Evolutionary conservation across 2,113 vertebrate genomes (phyloP).

Genomic region (Sceloporus tristichus): DNA sequence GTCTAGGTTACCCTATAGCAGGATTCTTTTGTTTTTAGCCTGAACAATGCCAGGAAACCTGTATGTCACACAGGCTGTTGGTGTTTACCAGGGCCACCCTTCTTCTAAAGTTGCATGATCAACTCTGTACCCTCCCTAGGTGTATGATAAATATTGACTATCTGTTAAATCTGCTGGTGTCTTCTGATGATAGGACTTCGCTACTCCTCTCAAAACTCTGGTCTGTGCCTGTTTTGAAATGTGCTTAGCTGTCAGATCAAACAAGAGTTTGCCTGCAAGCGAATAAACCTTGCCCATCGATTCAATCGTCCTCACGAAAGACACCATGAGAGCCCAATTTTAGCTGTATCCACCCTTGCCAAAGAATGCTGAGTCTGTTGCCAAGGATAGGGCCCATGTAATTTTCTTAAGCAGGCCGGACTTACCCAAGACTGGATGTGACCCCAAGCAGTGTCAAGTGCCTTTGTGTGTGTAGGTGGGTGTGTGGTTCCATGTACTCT

Average conservation of each 20-base stretch:
- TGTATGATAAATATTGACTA: neutral
- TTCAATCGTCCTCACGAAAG: neutral
- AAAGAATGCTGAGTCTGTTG: neutral
- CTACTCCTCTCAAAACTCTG: no score
- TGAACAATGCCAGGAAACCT: neutral
- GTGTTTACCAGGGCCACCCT: neutral
- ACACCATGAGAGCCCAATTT: neutral
- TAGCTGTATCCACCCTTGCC: neutral
- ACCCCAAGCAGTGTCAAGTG: neutral
- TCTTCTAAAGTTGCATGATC: neutral
- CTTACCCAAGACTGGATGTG: no score
- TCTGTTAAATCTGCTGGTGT: neutral
- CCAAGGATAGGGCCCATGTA: no score
- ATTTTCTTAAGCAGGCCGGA: neutral
- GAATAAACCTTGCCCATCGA: no score
- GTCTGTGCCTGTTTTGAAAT: neutral
- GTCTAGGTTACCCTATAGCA: no score
- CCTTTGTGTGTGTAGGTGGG: neutral
- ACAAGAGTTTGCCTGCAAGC: neutral
- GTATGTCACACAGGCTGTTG: neutral
- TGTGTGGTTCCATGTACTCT: neutral
- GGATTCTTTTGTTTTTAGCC: no score
- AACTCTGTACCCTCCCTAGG: neutral
- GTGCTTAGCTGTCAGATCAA: neutral
- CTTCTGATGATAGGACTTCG: neutral